Evolutionary conservation across 2,113 vertebrate genomes (phyloP).

Genomic region (Aegithalos caudatus): DNA sequence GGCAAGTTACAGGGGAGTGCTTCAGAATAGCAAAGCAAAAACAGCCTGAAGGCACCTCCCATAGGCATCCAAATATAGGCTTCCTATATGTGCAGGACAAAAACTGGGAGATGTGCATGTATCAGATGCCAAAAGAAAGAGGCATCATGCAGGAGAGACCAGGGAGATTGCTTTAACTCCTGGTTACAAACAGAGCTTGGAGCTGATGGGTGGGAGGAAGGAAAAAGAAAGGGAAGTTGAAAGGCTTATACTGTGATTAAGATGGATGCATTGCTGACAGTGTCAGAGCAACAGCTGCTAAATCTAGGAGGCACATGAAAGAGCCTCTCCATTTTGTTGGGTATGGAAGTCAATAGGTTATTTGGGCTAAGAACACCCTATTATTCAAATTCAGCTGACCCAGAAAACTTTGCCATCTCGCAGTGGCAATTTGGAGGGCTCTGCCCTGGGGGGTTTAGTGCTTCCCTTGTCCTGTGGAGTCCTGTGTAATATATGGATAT

Average conservation of each 20-base stretch:
- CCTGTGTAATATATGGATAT: background rate
- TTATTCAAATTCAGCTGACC: constrained; percentile 44
- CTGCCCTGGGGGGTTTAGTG: background rate
- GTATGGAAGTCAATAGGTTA: constrained; percentile 46
- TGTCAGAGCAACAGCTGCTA: constrained; percentile 41
- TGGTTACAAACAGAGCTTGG: background rate
- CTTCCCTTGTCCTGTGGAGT: background rate
- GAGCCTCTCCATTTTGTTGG: constrained; percentile 20
- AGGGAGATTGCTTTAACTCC: background rate
- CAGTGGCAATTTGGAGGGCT: background rate
- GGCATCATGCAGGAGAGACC: background rate
- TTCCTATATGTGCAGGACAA: background rate
- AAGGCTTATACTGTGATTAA: constrained; percentile 10
- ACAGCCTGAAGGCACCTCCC: background rate
- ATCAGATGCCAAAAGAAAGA: background rate
- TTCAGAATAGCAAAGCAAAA: background rate
- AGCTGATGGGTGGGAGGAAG: background rate
- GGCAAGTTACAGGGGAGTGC: background rate
- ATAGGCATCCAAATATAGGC: background rate
- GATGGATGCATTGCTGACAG: constrained; percentile 36
- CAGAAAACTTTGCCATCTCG: background rate
- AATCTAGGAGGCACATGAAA: constrained; percentile 38
- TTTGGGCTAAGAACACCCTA: constrained; percentile 30
- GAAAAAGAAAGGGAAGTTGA: background rate
- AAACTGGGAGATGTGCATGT: accelerated